A percentile compares a stretch with the other conserved stretches of the same genome.
Evolutionary conservation across 2,113 vertebrate species (phyloP).

Genomic region (Grus americana): DNA sequence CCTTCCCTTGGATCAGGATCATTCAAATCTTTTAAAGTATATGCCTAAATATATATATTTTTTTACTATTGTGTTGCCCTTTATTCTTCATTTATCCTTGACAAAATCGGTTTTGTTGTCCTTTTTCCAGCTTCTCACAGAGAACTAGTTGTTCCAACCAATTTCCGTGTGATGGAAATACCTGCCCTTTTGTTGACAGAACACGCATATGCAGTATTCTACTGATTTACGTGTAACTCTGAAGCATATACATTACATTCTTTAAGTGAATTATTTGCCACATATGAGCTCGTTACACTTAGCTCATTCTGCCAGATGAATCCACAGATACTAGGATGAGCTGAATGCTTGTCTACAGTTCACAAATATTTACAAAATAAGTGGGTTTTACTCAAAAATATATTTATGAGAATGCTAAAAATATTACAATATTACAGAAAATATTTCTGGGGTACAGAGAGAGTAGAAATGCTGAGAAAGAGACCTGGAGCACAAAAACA

Average conservation of each 20-base stretch:
- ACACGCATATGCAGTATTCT: neutral
- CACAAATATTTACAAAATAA: neutral
- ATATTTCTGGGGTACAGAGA: neutral
- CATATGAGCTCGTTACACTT: neutral
- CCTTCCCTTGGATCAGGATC: neutral
- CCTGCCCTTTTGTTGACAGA: neutral
- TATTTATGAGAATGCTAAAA: neutral
- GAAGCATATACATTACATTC: neutral
- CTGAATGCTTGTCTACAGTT: neutral
- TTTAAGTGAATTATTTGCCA: neutral
- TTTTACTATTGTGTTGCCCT: neutral
- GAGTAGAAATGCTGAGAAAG: neutral
- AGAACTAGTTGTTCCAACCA: neutral
- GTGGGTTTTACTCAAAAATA: neutral
- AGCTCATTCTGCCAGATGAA: neutral
- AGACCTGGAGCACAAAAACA: neutral
- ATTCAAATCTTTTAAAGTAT: neutral
- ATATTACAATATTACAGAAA: neutral
- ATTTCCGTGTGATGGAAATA: neutral
- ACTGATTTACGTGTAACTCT: neutral
- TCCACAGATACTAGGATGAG: neutral
- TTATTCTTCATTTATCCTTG: neutral
- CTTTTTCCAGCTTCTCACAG: neutral
- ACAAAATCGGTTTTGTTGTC: neutral
- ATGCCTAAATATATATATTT: neutral